These are phyloP conservation scores for Vanessa atalanta DNA, from an alignment of 1,140 invertebrate species.

Conservation along the genomic window DNA sequence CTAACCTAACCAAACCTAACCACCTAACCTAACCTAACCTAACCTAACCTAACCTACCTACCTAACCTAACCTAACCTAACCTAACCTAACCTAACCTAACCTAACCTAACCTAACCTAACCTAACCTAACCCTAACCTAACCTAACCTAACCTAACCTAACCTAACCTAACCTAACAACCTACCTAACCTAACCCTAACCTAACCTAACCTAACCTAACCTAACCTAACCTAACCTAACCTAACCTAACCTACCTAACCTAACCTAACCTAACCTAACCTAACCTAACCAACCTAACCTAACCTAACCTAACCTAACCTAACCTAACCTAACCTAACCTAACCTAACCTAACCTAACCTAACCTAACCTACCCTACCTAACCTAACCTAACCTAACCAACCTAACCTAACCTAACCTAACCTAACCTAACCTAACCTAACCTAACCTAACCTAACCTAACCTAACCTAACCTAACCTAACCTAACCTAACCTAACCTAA, in stretches of 20 bases:
- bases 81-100: conserved; percentile 51
- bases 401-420: conserved; percentile 14
- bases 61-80: conserved; percentile 58
- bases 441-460: no score
- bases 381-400: conserved; percentile 22
- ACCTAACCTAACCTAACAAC: conserved; percentile 47
- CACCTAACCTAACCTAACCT: conserved; percentile 39
- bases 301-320: conserved; percentile 48
- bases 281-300: conserved; percentile 64
- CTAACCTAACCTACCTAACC: conserved; percentile 31
- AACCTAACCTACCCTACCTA: conserved; percentile 22
- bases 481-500: no score
- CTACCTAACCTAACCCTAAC: conserved; percentile 47
- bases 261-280: conserved; percentile 26
- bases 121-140: conserved; percentile 41
- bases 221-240: conserved; percentile 64
- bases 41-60: conserved; percentile 45
- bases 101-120: conserved; percentile 43
- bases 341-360: conserved; percentile 19
- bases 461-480: no score
- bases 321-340: conserved; percentile 16
- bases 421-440: no score
- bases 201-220: conserved; percentile 48
- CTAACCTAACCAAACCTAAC: conserved; percentile 28
- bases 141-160: conserved; percentile 44